Conservation (phyloP, 2,797 vertebrate species). For the Mormyrus hasselquistii region DNA sequence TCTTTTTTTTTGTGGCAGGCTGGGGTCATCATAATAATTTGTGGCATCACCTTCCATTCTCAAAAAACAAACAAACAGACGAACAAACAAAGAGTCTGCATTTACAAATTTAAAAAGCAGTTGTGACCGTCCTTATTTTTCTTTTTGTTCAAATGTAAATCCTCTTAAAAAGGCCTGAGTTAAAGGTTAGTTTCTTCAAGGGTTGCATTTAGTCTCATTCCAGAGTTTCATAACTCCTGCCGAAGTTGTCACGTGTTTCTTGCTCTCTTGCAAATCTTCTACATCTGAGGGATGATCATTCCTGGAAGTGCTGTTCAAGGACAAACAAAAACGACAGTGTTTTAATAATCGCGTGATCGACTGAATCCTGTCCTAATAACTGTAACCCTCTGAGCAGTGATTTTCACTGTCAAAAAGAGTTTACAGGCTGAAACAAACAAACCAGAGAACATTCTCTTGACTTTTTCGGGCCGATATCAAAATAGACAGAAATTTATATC, state of each 20-base stretch:
- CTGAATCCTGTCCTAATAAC: not conserved
- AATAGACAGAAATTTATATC: not conserved
- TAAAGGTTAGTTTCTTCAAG: constrained; percentile 78
- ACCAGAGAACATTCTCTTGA: not conserved
- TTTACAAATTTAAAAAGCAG: constrained; percentile 63
- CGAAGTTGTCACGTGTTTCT: not conserved
- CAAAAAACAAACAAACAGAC: constrained; percentile 65
- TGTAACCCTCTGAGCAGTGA: not conserved
- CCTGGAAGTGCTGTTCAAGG: constrained; percentile 74
- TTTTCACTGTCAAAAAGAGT: not conserved
- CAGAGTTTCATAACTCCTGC: constrained; percentile 63
- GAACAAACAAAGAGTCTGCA: constrained; percentile 31
- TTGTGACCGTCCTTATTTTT: constrained; percentile 52
- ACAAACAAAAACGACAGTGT: not conserved
- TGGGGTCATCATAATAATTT: constrained; percentile 33
- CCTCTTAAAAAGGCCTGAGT: constrained; percentile 95
- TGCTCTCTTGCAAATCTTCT: constrained; percentile 52
- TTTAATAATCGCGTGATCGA: not conserved
- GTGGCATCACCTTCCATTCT: constrained; percentile 69
- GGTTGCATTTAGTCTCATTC: constrained; percentile 55
- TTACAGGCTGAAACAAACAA: not conserved
- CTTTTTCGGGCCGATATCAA: not conserved
- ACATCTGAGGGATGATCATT: constrained; percentile 85
- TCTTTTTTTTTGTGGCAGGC: constrained; percentile 38
- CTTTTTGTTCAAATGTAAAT: constrained; percentile 67